These are phyloP conservation scores for Actenoides hombroni DNA, from an alignment of 2,113 vertebrate species.

Conservation along the genomic window DNA sequence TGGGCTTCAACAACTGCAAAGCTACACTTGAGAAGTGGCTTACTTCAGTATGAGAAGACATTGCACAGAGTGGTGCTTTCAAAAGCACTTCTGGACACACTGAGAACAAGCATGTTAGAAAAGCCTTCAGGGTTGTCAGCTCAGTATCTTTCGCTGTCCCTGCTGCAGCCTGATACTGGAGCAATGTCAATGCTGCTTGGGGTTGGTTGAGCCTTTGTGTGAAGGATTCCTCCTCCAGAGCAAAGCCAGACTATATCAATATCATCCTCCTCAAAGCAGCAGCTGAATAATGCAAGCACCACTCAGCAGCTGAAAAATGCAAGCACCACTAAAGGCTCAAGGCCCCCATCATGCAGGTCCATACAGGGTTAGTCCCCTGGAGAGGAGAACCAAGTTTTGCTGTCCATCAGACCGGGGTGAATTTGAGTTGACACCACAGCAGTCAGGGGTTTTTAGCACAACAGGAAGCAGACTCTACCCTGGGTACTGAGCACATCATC, in stretches of 20 bases:
- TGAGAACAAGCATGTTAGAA: not conserved
- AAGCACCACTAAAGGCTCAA: not conserved
- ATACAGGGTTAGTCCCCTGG: too few relatives aligned
- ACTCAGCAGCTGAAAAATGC: not conserved
- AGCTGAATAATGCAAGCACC: not conserved
- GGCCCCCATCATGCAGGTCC: accelerated
- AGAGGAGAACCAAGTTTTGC: not conserved
- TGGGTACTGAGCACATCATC: not conserved
- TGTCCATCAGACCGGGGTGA: not conserved
- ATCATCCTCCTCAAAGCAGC: not conserved
- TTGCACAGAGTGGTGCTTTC: not conserved
- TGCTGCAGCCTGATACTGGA: not conserved
- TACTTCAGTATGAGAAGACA: accelerated
- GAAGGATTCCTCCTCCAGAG: not conserved
- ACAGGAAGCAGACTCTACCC: not conserved
- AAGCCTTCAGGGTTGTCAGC: not conserved
- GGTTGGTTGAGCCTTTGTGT: not conserved
- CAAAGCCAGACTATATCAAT: not conserved
- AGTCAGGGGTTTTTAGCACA: not conserved
- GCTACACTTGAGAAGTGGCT: not conserved
- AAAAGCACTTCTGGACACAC: not conserved
- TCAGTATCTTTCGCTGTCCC: not conserved
- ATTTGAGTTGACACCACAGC: not conserved
- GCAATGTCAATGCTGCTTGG: not conserved
- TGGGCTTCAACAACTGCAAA: not conserved